Percentiles rank a stretch among this genome's conserved stretches.
phyloP scores from a whole-genome alignment of 2,888 invertebrate species.

The Trypoxylon attenuatum region DNA sequence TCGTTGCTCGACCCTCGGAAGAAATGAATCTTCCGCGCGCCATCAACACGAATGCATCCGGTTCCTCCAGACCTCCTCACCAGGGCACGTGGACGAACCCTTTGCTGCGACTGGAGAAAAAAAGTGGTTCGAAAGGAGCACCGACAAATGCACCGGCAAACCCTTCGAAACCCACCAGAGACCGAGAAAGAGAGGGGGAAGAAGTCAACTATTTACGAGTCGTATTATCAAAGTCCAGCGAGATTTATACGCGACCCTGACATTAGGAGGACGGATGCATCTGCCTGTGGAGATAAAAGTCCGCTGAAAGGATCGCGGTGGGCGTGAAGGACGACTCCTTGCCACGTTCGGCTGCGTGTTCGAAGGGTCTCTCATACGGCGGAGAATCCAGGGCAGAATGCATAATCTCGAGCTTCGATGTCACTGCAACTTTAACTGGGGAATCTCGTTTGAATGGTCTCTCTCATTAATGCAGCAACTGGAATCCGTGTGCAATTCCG shows the following conservation, averaged over 20 bases:
- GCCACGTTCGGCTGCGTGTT: too few species aligned
- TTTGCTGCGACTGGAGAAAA: constrained; percentile 30
- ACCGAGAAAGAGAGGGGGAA: not conserved
- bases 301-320: not conserved
- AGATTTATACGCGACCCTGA: not conserved
- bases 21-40: constrained; percentile 55
- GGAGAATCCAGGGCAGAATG: too few species aligned
- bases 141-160: constrained; percentile 4
- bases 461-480: too few species aligned
- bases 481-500: too few species aligned
- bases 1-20: constrained; percentile 35
- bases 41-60: constrained; percentile 51
- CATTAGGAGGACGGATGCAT: constrained; percentile 3
- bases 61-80: constrained; percentile 45
- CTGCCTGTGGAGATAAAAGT: not conserved
- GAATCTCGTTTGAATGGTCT: too few species aligned
- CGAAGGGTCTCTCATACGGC: too few species aligned
- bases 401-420: too few species aligned
- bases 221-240: constrained; percentile 2
- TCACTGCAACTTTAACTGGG: too few species aligned
- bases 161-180: not conserved
- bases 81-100: constrained; percentile 40
- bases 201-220: constrained; percentile 3
- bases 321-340: constrained; percentile 17
- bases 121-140: constrained; percentile 10